Percentiles rank a stretch among this genome's conserved stretches.
phyloP scores from a whole-genome alignment of 2,113 vertebrate genomes.

The Gadus macrocephalus region DNA sequence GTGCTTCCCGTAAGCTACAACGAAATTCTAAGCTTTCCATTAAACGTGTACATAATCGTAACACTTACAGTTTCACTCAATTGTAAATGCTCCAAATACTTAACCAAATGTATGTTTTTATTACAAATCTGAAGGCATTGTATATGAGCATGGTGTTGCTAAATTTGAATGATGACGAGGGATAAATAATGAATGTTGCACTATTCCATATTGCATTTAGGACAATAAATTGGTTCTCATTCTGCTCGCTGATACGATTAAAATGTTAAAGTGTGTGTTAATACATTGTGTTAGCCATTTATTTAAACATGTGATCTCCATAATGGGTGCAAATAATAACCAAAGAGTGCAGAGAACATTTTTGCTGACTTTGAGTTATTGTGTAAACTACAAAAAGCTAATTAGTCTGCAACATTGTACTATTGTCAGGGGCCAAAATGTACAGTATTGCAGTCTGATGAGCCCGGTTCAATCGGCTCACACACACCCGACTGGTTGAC shows the following conservation, averaged over 20 bases:
- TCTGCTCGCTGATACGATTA: conserved; percentile 69
- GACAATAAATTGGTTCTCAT: conserved; percentile 43
- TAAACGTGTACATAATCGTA: conserved; percentile 36
- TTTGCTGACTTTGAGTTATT: too few relatives aligned
- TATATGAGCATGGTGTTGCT: conserved; percentile 59
- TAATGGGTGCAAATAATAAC: too few relatives aligned
- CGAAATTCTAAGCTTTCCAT: conserved; percentile 55
- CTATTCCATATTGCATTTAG: conserved; percentile 32
- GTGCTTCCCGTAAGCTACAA: conserved; percentile 50
- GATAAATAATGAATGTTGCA: conserved; percentile 42
- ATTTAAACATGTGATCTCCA: too few relatives aligned
- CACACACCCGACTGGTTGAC: conserved; percentile 64
- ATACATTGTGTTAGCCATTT: not conserved
- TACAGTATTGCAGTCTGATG: conserved; percentile 48
- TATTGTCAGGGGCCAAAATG: conserved; percentile 29
- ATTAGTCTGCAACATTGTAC: not conserved
- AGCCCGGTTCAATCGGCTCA: conserved; percentile 58
- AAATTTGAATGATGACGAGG: conserved; percentile 35
- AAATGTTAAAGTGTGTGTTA: conserved; percentile 42
- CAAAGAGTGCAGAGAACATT: too few relatives aligned
- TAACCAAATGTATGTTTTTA: conserved; percentile 38
- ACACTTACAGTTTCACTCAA: conserved; percentile 45
- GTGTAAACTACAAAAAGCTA: too few relatives aligned
- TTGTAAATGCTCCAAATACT: conserved; percentile 40
- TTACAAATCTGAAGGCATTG: conserved; percentile 59